phyloP scores from a whole-genome alignment of 2,113 vertebrate species.

The Chamaetylas fuelleborni region DNA sequence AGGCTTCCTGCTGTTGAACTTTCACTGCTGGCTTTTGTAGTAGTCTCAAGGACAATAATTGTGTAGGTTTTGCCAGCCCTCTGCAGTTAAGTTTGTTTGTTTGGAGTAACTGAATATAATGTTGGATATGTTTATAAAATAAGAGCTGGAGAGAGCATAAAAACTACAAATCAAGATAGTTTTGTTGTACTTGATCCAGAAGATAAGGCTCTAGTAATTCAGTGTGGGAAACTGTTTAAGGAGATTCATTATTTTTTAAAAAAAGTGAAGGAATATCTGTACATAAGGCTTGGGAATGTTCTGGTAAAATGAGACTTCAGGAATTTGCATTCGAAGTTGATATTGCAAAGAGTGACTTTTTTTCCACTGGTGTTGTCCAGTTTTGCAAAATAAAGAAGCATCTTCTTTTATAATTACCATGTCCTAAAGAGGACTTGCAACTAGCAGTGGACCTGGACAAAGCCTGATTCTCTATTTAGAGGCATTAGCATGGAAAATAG shows the following conservation, averaged over 20 bases:
- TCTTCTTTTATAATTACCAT: background rate
- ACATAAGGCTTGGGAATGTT: background rate
- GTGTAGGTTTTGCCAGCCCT: background rate
- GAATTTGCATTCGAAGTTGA: background rate
- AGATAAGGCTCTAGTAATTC: background rate
- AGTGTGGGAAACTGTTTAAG: background rate
- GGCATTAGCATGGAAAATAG: background rate
- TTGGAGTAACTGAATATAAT: background rate
- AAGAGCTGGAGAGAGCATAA: background rate
- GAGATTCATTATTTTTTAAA: background rate
- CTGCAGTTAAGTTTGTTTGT: background rate
- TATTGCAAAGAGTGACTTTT: background rate
- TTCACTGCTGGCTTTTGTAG: background rate
- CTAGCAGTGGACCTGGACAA: background rate
- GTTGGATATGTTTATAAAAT: background rate
- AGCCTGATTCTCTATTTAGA: background rate
- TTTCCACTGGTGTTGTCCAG: background rate
- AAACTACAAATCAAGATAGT: background rate
- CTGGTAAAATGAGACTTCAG: background rate
- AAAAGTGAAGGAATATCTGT: background rate
- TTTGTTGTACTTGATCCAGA: background rate
- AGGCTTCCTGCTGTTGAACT: background rate
- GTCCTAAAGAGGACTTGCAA: background rate
- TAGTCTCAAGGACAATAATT: background rate
- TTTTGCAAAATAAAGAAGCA: background rate